Percentiles rank a stretch among this genome's conserved stretches.
These are phyloP conservation scores for Nansenia antarctica DNA, from an alignment of 2,113 vertebrate genomes.

Conservation along the genomic window DNA sequence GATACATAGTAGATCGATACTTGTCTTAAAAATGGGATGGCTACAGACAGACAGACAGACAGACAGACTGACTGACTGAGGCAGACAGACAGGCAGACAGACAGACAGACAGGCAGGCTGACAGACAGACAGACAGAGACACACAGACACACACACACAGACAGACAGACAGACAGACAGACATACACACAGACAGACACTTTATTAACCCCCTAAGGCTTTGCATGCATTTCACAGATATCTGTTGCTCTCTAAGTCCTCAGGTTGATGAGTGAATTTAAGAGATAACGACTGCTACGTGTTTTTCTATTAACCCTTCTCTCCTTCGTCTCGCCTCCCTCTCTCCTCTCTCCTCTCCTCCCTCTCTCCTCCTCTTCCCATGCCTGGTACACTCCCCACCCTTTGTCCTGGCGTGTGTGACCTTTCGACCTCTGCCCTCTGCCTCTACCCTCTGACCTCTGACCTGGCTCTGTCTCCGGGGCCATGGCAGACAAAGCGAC, in stretches of 20 bases:
- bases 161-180: too few relatives aligned
- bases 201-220: too few relatives aligned
- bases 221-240: background rate
- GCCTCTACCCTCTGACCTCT: slow-evolving; percentile 46
- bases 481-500: slow-evolving; percentile 85
- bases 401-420: slow-evolving; percentile 44
- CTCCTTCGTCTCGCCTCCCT: slow-evolving; percentile 61
- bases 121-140: too few relatives aligned
- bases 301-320: slow-evolving; percentile 60
- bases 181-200: too few relatives aligned
- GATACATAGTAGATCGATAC: too few relatives aligned
- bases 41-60: too few relatives aligned
- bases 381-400: slow-evolving; percentile 48
- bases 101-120: too few relatives aligned
- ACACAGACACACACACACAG: too few relatives aligned
- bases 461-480: slow-evolving; percentile 70
- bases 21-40: too few relatives aligned
- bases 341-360: slow-evolving; percentile 72
- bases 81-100: too few relatives aligned
- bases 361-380: slow-evolving; percentile 70
- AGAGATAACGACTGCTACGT: too few relatives aligned
- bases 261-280: background rate
- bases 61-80: too few relatives aligned
- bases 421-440: slow-evolving; percentile 14
- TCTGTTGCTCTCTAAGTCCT: background rate